Conservation (phyloP, 2,113 vertebrate genomes). For the Smithornis capensis region DNA sequence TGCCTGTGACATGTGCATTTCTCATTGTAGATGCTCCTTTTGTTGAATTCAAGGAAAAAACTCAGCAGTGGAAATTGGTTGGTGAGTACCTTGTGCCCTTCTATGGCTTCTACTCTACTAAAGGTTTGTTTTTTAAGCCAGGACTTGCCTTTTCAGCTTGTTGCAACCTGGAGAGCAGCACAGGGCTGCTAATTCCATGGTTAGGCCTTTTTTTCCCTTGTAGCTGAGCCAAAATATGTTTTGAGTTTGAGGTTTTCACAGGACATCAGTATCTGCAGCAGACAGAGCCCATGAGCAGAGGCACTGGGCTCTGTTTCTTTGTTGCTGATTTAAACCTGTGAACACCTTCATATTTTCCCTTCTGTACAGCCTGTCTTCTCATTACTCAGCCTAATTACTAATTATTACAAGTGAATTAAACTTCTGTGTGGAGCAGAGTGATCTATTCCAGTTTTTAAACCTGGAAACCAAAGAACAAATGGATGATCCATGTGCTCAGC, state of each 20-base stretch:
- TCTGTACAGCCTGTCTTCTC: not conserved
- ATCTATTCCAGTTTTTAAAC: not conserved
- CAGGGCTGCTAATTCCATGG: not conserved
- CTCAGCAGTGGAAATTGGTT: slow-evolving; percentile 93
- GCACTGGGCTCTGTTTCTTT: not conserved
- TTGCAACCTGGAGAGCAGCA: not conserved
- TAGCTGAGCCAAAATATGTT: not conserved
- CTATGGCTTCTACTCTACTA: fast-evolving
- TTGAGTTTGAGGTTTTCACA: not conserved
- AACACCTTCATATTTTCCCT: not conserved
- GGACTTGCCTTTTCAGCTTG: not conserved
- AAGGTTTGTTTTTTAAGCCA: not conserved
- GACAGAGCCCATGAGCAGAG: not conserved
- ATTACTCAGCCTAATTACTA: not conserved
- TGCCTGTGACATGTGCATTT: not conserved
- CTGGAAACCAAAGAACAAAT: not conserved
- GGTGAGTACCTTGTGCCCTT: slow-evolving; percentile 72
- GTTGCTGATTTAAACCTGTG: not conserved
- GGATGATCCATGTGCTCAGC: not conserved
- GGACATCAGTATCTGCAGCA: not conserved
- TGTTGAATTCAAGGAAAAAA: slow-evolving; percentile 90
- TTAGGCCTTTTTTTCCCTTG: not conserved
- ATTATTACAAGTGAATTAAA: not conserved
- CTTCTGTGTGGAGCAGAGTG: not conserved
- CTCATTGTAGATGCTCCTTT: slow-evolving; percentile 79